Evolutionary conservation across 2,113 vertebrate species (phyloP), one percentile per base, ranked within the genome.

Genomic region (Neofelis nebulosa): DNA sequence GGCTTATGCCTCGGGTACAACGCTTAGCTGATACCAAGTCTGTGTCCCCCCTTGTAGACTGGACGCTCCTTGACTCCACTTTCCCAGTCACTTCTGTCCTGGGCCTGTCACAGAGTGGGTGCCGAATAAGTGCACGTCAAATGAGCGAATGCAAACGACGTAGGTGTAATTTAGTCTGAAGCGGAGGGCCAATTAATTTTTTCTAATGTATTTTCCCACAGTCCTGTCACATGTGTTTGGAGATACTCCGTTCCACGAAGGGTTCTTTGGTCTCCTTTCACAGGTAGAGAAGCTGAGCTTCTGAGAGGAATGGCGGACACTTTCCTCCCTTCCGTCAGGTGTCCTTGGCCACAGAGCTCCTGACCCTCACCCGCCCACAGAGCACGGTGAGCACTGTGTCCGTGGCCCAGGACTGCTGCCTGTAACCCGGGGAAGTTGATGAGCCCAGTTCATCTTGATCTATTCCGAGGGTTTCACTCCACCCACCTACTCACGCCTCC

Each of bases 391-490:
- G 27, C 18, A 3, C 71, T 4, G 16, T 27, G 36, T 10, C 29
- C 3, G 2, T 16, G 38, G 25, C 9, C 0, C 16, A 10, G 19
- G 33, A 7, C 4, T 7, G 0, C 9, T 21, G 16, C 14, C 50
- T 14, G 29, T n/a, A 6, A 81, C 5, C 13, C 16, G 14, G 65
- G 69, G 21, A 19, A 19, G 4, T 21, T 41, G 3, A 38, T 7
- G 52, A 52, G 6, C 13, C 15, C 38, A 31, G 38, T 16, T 79
- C 45, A 61, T 18, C 52, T 84, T 31, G n/a, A 4, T 10, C 45
- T 15, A 31, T 14, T 6, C 11, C 29, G 31, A 23, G 31, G 48
- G 21, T n/a, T 87, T 80, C 2, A 3, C 31, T 25, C 41, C 27
- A 50, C 18, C 27, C 21, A 2, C 5, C 29, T 1, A 18, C 11